Evolutionary conservation across 2,888 invertebrate species (phyloP), one percentile per base, ranked within the genome.

Genomic region (Cenopis cana): DNA sequence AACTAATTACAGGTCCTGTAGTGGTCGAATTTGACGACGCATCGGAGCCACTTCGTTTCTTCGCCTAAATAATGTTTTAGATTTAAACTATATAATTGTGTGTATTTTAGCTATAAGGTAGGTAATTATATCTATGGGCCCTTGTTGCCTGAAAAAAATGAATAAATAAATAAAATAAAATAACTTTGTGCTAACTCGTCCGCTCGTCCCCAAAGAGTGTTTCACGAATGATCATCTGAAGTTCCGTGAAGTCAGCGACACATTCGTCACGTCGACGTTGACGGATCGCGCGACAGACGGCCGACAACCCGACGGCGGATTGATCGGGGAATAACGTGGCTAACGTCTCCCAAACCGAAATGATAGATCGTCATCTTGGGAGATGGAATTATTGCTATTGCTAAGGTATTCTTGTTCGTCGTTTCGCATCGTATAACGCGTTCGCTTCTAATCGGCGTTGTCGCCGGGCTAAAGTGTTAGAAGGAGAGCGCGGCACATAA

Each of bases 321-420:
- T 85, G 87, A 89, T 88, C 84, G 84, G 79, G 81, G 82, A 85
- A 85, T 88, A 87, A 85, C 85, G 84, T 85, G 84, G 82, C 82
- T 77, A 80, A 80, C 81, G 84, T 81, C 78, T 74, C 75, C 77
- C 78, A 76, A 83, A 81, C 74, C 78, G 76, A 84, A 81, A 85
- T 89, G 88, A 89, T 87, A 84, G 83, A 89, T 87, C 79, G 82
- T 78, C 78, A 79, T 80, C 80, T 80, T 78, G 81, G 81, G 79
- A 81, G 79, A 74, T 75, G 76, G 78, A 78, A 82, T 82, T 82
- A 83, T 81, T 83, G 77, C 81, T 76, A 74, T n/a, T n/a, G 76
- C 75, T 76, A 8, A 46, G 46, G 14, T 46, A 6, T 46, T 46
- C 12, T 46, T 46, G n/a, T 46, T 46, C 46, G n/a, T n/a, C 14